Evolutionary conservation across 1,140 invertebrate genomes (phyloP).

Genomic region (Atta texana): DNA sequence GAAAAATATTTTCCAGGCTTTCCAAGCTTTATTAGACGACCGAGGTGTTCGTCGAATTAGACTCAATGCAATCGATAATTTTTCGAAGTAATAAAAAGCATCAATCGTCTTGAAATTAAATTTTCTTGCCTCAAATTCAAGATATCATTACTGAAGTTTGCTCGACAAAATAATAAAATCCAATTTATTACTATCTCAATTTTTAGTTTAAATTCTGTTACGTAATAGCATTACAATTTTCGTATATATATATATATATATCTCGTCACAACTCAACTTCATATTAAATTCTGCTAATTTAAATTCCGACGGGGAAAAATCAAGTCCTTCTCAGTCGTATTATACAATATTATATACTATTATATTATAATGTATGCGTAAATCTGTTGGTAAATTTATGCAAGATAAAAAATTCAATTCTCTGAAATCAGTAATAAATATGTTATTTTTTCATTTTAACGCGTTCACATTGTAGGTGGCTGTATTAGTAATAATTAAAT

Average conservation of each 20-base stretch:
- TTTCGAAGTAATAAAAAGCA: constrained; percentile 30
- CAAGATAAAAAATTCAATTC: not conserved
- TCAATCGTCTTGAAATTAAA: constrained; percentile 49
- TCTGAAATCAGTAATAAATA: not conserved
- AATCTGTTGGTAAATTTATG: not conserved
- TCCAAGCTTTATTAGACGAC: constrained; percentile 43
- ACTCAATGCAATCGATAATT: constrained; percentile 50
- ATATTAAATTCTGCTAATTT: not conserved
- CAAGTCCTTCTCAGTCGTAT: not conserved
- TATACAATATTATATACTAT: not conserved
- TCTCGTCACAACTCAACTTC: not conserved
- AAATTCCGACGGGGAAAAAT: not conserved
- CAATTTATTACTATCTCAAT: not conserved
- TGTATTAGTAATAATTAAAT: not conserved
- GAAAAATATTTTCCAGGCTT: constrained; percentile 57
- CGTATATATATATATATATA: not conserved
- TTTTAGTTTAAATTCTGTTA: not conserved
- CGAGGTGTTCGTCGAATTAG: constrained; percentile 14
- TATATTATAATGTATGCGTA: not conserved
- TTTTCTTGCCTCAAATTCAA: constrained; percentile 20
- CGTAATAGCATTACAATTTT: not conserved
- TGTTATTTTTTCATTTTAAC: not conserved
- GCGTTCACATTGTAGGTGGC: too few relatives aligned
- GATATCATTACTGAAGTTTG: not conserved
- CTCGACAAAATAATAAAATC: not conserved